Conservation (phyloP, 2,113 vertebrate genomes). For the Brachyhypopomus gauderio region DNA sequence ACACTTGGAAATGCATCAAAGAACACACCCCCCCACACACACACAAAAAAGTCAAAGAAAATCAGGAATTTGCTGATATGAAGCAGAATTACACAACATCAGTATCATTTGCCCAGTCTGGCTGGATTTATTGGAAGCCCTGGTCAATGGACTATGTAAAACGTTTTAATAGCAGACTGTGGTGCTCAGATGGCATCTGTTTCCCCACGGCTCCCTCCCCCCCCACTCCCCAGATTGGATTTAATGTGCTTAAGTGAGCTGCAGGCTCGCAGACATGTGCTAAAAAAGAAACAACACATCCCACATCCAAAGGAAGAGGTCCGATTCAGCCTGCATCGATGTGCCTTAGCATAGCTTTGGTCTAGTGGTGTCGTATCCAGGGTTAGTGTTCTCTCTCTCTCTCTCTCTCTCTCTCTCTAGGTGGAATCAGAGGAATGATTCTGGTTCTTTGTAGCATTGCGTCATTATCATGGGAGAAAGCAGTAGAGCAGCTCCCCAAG, state of each 20-base stretch:
- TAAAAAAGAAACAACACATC: not conserved
- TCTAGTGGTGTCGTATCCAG: too few relatives aligned
- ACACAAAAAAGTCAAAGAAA: too few relatives aligned
- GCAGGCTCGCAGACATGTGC: not conserved
- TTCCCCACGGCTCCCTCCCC: not conserved
- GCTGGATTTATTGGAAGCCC: not conserved
- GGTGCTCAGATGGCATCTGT: not conserved
- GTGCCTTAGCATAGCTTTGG: too few relatives aligned
- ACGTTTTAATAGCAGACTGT: not conserved
- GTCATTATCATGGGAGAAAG: conserved; percentile 15
- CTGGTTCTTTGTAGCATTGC: conserved; percentile 16
- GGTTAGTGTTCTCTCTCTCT: not conserved
- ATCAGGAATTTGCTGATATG: not conserved
- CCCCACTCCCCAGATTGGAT: too few relatives aligned
- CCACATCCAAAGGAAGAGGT: not conserved
- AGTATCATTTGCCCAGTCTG: not conserved
- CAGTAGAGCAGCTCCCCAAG: not conserved
- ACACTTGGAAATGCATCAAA: not conserved
- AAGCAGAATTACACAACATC: not conserved
- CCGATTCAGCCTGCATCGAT: too few relatives aligned
- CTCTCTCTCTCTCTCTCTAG: not conserved
- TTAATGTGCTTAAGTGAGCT: not conserved
- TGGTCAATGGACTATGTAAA: not conserved
- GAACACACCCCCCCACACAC: too few relatives aligned
- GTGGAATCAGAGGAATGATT: not conserved